Evolutionary conservation across 2,113 vertebrate species (phyloP), one percentile per base, ranked within the genome.

Genomic region (Callipepla squamata): DNA sequence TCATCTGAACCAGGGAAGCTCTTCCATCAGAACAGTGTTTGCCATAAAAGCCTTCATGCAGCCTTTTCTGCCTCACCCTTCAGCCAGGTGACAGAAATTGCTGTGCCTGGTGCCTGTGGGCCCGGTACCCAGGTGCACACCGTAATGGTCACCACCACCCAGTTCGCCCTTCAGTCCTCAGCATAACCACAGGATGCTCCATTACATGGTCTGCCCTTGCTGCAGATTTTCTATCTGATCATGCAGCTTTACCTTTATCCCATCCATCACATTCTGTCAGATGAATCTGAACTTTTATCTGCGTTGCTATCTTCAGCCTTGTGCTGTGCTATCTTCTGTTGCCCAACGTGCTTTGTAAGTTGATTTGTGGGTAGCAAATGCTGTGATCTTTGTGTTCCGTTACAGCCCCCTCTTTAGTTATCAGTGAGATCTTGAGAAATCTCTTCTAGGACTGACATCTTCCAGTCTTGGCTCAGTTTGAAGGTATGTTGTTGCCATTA

Each of bases 311-410:
- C 75, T 61, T 44, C 3, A 3, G 51, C 22, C 18, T 26, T 4
- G 3, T 48, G 48, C 67, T 90, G 55, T 74, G 9, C 40, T 80
- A 40, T 26, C 42, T 80, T 69, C 45, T 59, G 30, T 80, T 82
- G 50, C 28, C 5, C 42, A 58, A 21, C 6, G 55, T 4, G 28
- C 25, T 91, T 67, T 51, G 83, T 32, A 66, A 66, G 83, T 66
- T 67, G 20, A 74, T 58, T 90, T 96, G 69, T 48, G 38, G 18
- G 47, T n/a, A 34, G 55, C 55, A 96, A 95, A 89, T 51, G 30
- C 45, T 42, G 8, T 44, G 50, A 66, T 87, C 74, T 87, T 53
- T 69, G 42, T 66, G 84, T 62, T 38, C 5, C 28, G 40, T 42
- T 67, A 78, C 28, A 78, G 53, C 1, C 3, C 7, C 4, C 12